Base-by-base conservation (phyloP, 2,797 vertebrate species). In the Tadarida brasiliensis region DNA sequence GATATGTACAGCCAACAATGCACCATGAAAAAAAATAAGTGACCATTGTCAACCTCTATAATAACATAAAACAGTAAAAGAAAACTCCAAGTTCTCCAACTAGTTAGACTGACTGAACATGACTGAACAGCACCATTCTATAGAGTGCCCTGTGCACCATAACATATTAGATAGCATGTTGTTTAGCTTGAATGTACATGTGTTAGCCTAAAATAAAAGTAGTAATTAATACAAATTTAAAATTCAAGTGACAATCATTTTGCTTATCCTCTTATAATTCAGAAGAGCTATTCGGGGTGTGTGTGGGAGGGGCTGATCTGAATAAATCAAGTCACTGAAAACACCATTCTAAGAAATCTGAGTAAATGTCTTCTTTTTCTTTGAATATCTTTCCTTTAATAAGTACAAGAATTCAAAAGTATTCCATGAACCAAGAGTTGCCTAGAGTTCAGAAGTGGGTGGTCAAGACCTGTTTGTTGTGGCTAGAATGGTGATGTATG, bases 281-380 rank as follows among this genome's bases (percentile, higher is more conserved):
- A 89, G 71, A 88, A 71, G 56, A 87, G 76, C 57, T 83, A 65
- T 47, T 73, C 87, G 57, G 82, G 68, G 39, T 44, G 39, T 44
- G 39, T 44, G 39, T 44, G 39, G n/a, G n/a, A n/a, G n/a, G n/a
- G n/a, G n/a, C n/a, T 78, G 77, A 83, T 77, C 59, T 92, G 56
- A 77, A 70, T 87, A 83, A 71, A 51, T 68, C 33, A 76, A 33
- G 35, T 90, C 61, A 90, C 63, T 85, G 59, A 86, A 77, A 51
- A 86, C 59, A 49, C 39, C 61, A 24, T 73, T 78, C 35, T 59
- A 68, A 82, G 67, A 82, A 59, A 76, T 76, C 24, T 57, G 49
- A 90, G 15, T 56, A 71, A 84, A 90, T 65, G 26, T 9, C 49
- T 71, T 74, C 26, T 86, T 80, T 57, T 82, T 81, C 63, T 84